These are phyloP conservation scores for Medauroidea extradentata DNA, from an alignment of 1,140 invertebrate genomes.

Conservation along the genomic window DNA sequence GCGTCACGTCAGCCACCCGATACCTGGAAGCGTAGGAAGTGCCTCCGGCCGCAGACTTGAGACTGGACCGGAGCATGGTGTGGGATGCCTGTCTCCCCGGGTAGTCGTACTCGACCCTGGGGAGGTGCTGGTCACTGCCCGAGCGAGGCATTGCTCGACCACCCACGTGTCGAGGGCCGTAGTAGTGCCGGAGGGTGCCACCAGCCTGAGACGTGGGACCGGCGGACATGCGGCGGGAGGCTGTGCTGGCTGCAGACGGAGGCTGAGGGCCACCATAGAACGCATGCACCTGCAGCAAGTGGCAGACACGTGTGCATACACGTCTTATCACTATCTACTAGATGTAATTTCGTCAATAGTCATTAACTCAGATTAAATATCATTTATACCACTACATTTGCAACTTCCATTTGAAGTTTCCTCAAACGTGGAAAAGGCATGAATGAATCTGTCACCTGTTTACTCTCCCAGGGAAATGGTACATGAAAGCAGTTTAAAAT, in stretches of 20 bases:
- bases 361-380: too few species aligned
- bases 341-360: too few species aligned
- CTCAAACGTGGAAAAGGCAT: too few species aligned
- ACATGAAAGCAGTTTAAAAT: too few species aligned
- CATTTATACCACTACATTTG: too few species aligned
- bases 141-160: constrained; percentile 50
- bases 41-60: constrained; percentile 60
- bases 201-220: not conserved
- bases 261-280: constrained; percentile 61
- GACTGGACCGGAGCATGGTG: constrained; percentile 67
- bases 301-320: not conserved
- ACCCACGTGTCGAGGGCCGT: not conserved
- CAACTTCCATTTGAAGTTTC: too few species aligned
- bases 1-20: constrained; percentile 28
- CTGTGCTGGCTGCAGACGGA: not conserved
- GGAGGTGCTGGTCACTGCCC: constrained; percentile 79
- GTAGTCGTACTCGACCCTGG: constrained; percentile 71
- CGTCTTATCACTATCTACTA: too few species aligned
- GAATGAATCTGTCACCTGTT: too few species aligned
- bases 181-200: not conserved
- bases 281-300: constrained; percentile 58
- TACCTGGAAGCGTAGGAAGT: too few species aligned
- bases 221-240: constrained; percentile 8
- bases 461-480: too few species aligned
- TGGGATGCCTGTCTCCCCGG: constrained; percentile 61